Conservation (phyloP, 2,797 vertebrate species). For the Chaunax sp. region DNA sequence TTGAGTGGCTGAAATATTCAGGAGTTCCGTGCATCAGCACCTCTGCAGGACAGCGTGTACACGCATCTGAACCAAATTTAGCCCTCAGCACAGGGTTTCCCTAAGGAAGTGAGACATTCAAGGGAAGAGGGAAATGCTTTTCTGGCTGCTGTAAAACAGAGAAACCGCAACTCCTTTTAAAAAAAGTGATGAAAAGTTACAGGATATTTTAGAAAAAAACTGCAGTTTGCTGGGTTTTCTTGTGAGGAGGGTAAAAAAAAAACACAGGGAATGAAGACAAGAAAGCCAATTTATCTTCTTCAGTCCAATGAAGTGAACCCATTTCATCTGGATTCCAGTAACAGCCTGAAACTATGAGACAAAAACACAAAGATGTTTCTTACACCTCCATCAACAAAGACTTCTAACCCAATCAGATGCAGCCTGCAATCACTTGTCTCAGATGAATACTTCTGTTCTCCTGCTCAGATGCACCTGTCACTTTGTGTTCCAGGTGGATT, state of each 20-base stretch:
- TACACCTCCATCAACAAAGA: conserved; percentile 13
- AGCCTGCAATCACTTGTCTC: conserved; percentile 13
- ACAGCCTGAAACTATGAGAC: conserved; percentile 31
- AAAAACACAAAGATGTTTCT: conserved; percentile 56
- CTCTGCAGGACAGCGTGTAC: conserved; percentile 14
- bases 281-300: conserved; percentile 36
- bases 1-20: conserved; percentile 63
- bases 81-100: conserved; percentile 21
- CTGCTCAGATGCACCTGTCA: conserved; percentile 7
- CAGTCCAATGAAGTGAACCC: conserved; percentile 10
- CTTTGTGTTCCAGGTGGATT: conserved; percentile 12
- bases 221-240: not conserved
- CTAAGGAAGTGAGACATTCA: conserved; percentile 13
- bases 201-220: not conserved
- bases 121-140: not conserved
- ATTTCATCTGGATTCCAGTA: conserved; percentile 41
- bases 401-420: conserved; percentile 16
- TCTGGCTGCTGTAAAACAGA: conserved; percentile 10
- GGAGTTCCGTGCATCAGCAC: conserved; percentile 24
- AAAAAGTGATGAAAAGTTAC: not conserved
- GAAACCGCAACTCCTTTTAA: not conserved
- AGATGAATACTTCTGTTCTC: not conserved
- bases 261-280: conserved; percentile 36
- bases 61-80: conserved; percentile 26
- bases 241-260: conserved; percentile 22